phyloP scores from a whole-genome alignment of 2,797 vertebrate genomes.

The Tauraco hartlaubi region DNA sequence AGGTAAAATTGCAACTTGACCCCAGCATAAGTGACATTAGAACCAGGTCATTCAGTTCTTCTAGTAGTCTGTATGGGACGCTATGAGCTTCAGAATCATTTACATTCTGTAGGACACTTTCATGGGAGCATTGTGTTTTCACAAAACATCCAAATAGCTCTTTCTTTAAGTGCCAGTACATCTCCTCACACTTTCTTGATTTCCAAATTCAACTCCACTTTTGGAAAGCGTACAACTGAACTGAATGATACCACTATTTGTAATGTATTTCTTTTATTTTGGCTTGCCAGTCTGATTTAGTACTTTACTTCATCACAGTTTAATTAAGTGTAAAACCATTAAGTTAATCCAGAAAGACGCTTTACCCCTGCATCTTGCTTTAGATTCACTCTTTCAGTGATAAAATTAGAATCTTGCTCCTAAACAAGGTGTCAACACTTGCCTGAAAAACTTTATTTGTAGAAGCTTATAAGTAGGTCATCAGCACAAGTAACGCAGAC shows the following conservation, averaged over 20 bases:
- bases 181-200: background rate
- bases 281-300: conserved; percentile 24
- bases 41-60: background rate
- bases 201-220: conserved; percentile 18
- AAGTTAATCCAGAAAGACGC: background rate
- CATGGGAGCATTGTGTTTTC: background rate
- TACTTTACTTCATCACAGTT: background rate
- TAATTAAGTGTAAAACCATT: conserved; percentile 6
- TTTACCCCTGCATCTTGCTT: background rate
- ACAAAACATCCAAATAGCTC: background rate
- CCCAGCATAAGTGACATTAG: background rate
- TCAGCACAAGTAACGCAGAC: conserved; percentile 27
- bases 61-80: background rate
- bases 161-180: background rate
- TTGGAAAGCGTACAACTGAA: background rate
- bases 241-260: background rate
- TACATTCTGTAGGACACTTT: background rate
- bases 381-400: background rate
- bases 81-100: background rate
- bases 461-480: conserved; percentile 60
- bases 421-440: conserved; percentile 40
- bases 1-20: background rate
- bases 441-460: conserved; percentile 46
- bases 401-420: conserved; percentile 47
- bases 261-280: conserved; percentile 10